phyloP scores from a whole-genome alignment of 1,140 invertebrate species.

The Drosophila bocki region DNA sequence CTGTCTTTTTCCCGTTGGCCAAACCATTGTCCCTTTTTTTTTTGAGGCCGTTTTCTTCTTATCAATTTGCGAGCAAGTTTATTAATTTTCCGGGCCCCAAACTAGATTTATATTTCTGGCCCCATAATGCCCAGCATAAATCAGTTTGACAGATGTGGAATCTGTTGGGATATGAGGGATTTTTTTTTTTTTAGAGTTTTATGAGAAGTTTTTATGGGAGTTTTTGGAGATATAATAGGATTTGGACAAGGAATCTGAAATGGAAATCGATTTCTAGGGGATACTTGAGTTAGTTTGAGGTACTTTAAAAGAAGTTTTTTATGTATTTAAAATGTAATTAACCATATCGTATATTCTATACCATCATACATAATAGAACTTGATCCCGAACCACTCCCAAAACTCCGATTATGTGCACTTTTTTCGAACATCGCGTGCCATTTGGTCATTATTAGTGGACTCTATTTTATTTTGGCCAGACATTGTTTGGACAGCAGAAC shows the following conservation, averaged over 20 bases:
- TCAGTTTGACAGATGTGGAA: slow-evolving; percentile 37
- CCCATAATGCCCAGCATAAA: slow-evolving; percentile 55
- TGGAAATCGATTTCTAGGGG: not conserved
- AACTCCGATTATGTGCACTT: slow-evolving; percentile 30
- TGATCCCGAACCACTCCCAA: slow-evolving; percentile 11
- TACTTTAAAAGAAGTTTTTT: not conserved
- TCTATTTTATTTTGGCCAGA: slow-evolving; percentile 40
- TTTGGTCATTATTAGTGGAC: slow-evolving; percentile 63
- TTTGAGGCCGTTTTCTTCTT: slow-evolving; percentile 51
- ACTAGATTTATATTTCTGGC: slow-evolving; percentile 23
- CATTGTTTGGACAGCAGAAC: slow-evolving; percentile 56
- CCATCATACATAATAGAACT: slow-evolving; percentile 3
- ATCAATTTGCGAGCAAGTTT: slow-evolving; percentile 72
- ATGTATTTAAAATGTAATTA: slow-evolving; percentile 11
- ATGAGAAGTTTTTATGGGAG: slow-evolving; percentile 8
- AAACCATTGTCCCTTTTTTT: slow-evolving; percentile 30
- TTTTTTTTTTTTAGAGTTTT: slow-evolving; percentile 6
- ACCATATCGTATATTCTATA: not conserved
- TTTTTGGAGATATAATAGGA: not conserved
- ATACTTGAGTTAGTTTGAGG: not conserved
- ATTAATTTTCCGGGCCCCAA: slow-evolving; percentile 66
- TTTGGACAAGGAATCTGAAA: not conserved
- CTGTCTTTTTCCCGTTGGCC: slow-evolving; percentile 5
- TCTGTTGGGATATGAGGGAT: slow-evolving; percentile 38
- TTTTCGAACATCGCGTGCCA: slow-evolving; percentile 59